Evolutionary conservation across 1,140 invertebrate genomes (phyloP).

Genomic region (Pantala flavescens): DNA sequence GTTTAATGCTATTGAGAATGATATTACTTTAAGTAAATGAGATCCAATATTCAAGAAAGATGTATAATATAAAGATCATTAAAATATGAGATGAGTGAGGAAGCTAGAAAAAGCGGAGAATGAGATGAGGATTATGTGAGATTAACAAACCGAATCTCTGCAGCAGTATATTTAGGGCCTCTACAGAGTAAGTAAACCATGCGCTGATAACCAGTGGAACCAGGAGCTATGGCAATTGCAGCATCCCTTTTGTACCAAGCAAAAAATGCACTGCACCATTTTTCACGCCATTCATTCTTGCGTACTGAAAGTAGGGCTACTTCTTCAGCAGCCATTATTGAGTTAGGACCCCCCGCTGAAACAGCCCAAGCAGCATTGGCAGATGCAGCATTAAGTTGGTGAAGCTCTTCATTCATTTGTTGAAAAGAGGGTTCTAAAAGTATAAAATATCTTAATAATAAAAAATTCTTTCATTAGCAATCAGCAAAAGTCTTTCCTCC

Average conservation of each 20-base stretch:
- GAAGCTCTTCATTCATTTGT: slow-evolving; percentile 16
- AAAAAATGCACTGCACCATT: slow-evolving; percentile 11
- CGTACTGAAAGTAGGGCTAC: background rate
- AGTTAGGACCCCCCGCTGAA: background rate
- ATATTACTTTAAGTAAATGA: too few relatives aligned
- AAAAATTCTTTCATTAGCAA: too few relatives aligned
- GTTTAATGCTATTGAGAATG: too few relatives aligned
- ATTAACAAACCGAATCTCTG: slow-evolving; percentile 29
- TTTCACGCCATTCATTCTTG: slow-evolving; percentile 14
- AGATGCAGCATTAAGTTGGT: slow-evolving; percentile 7
- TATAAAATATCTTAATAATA: too few relatives aligned
- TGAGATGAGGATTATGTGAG: too few relatives aligned
- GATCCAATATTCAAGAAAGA: too few relatives aligned
- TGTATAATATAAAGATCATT: too few relatives aligned
- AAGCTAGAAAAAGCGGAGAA: too few relatives aligned
- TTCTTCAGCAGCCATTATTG: background rate
- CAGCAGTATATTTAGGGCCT: slow-evolving; percentile 33
- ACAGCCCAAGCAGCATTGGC: slow-evolving; percentile 15
- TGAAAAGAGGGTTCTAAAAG: background rate
- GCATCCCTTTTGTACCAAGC: background rate
- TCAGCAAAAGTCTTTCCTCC: too few relatives aligned
- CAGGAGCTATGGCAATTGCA: background rate
- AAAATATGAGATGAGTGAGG: too few relatives aligned
- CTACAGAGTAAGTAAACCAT: slow-evolving; percentile 31
- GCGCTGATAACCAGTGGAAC: slow-evolving; percentile 15